Percentiles rank a stretch among this genome's conserved stretches.
phyloP scores from a whole-genome alignment of 2,797 vertebrate species.

The Smutsia temminckii region DNA sequence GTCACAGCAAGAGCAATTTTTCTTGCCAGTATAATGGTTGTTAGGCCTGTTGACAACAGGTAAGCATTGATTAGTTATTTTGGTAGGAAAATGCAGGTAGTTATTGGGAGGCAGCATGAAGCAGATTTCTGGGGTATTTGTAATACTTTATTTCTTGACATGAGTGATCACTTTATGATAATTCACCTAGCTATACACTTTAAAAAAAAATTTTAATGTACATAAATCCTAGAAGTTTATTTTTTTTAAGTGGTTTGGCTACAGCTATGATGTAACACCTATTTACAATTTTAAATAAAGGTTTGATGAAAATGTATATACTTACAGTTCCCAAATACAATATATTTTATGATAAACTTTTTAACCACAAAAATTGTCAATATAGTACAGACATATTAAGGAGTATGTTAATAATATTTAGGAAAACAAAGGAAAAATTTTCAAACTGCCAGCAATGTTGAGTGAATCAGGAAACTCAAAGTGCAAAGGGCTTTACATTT shows the following conservation, averaged over 20 bases:
- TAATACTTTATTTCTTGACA: slow-evolving; percentile 13
- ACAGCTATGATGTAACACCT: background rate
- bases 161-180: background rate
- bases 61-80: slow-evolving; percentile 2
- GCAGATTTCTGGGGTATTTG: background rate
- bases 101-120: background rate
- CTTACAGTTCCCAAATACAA: background rate
- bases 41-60: background rate
- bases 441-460: background rate
- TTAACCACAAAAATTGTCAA: slow-evolving; percentile 34
- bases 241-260: background rate
- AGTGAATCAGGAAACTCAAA: slow-evolving; percentile 24
- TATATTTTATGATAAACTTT: slow-evolving; percentile 33
- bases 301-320: slow-evolving; percentile 16
- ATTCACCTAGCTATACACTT: background rate
- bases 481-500: slow-evolving; percentile 21
- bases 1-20: slow-evolving; percentile 17
- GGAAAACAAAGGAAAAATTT: background rate
- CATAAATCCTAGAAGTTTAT: background rate
- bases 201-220: slow-evolving; percentile 2
- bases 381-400: slow-evolving; percentile 8
- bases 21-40: background rate
- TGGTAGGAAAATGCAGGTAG: background rate
- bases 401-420: no score
- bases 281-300: slow-evolving; percentile 27